A percentile compares a stretch with the other conserved stretches of the same genome.
Evolutionary conservation across 2,113 vertebrate species (phyloP).

Genomic region (Formicarius rufipectus): DNA sequence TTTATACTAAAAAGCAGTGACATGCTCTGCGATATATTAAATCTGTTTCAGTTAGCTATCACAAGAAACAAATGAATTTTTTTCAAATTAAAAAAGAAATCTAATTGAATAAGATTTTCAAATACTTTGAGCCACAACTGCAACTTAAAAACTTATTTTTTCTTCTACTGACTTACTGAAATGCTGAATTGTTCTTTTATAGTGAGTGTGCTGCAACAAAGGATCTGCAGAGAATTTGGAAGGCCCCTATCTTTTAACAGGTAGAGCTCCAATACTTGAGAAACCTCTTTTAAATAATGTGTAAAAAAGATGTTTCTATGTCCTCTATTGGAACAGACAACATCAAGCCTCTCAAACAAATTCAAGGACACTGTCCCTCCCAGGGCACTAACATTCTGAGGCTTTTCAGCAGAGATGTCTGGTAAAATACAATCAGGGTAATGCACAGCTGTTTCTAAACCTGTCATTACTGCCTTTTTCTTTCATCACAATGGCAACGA

Average conservation of each 20-base stretch:
- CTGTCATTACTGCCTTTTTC: background rate
- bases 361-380: background rate
- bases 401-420: background rate
- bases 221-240: background rate
- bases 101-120: too few relatives aligned
- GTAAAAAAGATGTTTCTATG: background rate
- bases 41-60: constrained; percentile 13
- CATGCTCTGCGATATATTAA: constrained; percentile 31
- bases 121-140: background rate
- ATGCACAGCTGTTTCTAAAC: background rate
- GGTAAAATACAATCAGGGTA: background rate
- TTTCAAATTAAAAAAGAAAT: background rate
- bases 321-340: background rate
- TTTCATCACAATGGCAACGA: background rate
- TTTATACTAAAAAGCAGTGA: background rate
- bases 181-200: background rate
- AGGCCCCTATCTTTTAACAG: background rate
- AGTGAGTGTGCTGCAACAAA: background rate
- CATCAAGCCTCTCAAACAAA: background rate
- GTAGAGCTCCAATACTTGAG: background rate
- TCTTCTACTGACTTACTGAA: background rate
- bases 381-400: background rate
- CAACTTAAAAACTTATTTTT: background rate
- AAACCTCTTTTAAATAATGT: background rate
- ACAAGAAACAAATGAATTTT: background rate